Conservation (phyloP, 2,888 invertebrate genomes). For the Ametastegia equiseti region DNA sequence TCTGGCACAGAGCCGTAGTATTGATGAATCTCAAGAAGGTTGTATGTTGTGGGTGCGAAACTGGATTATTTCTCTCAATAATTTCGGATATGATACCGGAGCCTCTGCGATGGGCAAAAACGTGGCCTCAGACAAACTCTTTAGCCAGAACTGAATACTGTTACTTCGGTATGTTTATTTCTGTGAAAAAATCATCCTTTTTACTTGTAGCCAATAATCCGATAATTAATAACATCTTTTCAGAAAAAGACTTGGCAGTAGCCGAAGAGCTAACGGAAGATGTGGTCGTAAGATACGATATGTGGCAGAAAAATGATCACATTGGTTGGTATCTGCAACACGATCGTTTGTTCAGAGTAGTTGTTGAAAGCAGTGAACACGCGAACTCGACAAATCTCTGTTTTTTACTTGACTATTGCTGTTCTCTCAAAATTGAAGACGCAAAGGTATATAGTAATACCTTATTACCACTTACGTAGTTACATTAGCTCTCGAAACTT, state of each 20-base stretch:
- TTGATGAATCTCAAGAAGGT: background rate
- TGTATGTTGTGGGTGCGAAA: background rate
- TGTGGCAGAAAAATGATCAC: background rate
- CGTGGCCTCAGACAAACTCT: background rate
- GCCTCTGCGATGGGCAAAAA: background rate
- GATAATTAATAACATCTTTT: no score
- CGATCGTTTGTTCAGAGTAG: background rate
- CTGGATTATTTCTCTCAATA: background rate
- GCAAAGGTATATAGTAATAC: background rate
- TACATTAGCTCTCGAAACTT: no score
- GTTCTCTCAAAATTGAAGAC: background rate
- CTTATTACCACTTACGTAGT: no score
- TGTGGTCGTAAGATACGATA: background rate
- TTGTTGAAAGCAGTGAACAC: background rate
- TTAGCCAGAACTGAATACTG: background rate
- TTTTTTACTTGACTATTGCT: background rate
- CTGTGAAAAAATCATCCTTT: no score
- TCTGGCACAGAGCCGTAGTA: no score
- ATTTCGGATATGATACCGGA: background rate
- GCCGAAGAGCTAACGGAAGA: background rate
- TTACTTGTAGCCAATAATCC: no score
- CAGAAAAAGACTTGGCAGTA: conserved; percentile 2
- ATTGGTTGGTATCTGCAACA: background rate
- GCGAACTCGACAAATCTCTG: background rate
- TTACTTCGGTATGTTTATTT: background rate